phyloP scores from a whole-genome alignment of 2,113 vertebrate genomes.

The Pomatorhinus ruficollis region DNA sequence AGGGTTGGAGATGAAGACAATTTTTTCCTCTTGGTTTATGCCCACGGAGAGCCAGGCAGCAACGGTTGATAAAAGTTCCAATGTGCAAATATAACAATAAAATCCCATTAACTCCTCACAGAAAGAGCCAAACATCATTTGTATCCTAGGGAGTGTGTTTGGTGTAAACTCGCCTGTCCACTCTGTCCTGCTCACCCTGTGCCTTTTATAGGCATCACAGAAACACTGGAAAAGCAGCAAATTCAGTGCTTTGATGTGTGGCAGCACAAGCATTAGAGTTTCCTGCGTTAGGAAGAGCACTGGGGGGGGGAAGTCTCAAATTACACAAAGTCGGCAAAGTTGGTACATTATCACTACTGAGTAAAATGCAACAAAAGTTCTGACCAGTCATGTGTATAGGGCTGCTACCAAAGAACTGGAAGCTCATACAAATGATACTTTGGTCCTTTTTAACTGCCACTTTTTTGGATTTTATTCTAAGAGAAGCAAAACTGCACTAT shows the following conservation, averaged over 20 bases:
- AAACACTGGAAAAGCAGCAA: not conserved
- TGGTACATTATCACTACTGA: not conserved
- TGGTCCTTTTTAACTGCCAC: not conserved
- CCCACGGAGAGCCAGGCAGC: not conserved
- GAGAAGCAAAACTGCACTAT: not conserved
- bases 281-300: not conserved
- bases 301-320: not conserved
- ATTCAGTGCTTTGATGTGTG: not conserved
- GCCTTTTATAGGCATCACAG: not conserved
- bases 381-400: accelerated
- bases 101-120: not conserved
- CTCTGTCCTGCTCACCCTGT: not conserved
- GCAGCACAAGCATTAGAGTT: not conserved
- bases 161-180: not conserved
- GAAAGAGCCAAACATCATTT: not conserved
- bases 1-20: not conserved
- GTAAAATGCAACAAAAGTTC: not conserved
- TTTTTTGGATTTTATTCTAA: not conserved
- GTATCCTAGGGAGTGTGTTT: not conserved
- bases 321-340: not conserved
- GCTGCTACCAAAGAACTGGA: not conserved
- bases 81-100: not conserved
- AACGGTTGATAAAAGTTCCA: accelerated
- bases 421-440: not conserved
- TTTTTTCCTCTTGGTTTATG: not conserved